A percentile compares a stretch with the other conserved stretches of the same genome.
Conservation (phyloP, 2,113 vertebrate species). For the Zapornia atra region DNA sequence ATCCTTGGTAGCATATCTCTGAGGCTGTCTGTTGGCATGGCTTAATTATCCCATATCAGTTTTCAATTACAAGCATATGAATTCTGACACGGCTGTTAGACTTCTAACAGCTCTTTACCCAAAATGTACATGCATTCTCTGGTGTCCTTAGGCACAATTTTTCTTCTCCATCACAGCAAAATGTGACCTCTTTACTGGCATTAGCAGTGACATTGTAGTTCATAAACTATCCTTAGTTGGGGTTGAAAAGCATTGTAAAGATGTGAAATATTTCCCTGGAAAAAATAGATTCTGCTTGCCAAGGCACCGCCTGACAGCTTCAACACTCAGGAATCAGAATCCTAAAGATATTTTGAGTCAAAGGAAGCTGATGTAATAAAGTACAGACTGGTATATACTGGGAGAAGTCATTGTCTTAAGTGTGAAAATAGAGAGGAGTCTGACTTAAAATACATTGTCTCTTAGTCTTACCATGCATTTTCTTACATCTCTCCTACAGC, state of each 20-base stretch:
- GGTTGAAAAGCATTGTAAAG: slow-evolving; percentile 30
- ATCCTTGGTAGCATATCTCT: slow-evolving; percentile 37
- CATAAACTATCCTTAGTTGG: background rate
- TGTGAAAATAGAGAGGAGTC: background rate
- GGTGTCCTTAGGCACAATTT: background rate
- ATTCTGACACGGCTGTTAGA: slow-evolving; percentile 32
- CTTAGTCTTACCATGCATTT: background rate
- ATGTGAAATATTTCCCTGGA: background rate
- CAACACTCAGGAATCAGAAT: background rate
- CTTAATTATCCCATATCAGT: slow-evolving; percentile 31
- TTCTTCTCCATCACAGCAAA: background rate
- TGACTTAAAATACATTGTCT: background rate
- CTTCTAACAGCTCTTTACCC: slow-evolving; percentile 17
- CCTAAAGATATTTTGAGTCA: background rate
- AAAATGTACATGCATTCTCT: background rate
- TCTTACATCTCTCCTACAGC: background rate
- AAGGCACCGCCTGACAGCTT: slow-evolving; percentile 22
- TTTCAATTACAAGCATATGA: slow-evolving; percentile 14
- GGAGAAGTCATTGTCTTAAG: background rate
- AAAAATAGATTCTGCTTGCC: slow-evolving; percentile 9
- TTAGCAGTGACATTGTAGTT: slow-evolving; percentile 21
- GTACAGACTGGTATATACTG: background rate
- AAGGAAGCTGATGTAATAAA: background rate
- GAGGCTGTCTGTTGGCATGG: slow-evolving; percentile 35
- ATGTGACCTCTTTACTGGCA: slow-evolving; percentile 16